phyloP scores from a whole-genome alignment of 1,140 invertebrate genomes.

The Acyrthosiphon pisum region DNA sequence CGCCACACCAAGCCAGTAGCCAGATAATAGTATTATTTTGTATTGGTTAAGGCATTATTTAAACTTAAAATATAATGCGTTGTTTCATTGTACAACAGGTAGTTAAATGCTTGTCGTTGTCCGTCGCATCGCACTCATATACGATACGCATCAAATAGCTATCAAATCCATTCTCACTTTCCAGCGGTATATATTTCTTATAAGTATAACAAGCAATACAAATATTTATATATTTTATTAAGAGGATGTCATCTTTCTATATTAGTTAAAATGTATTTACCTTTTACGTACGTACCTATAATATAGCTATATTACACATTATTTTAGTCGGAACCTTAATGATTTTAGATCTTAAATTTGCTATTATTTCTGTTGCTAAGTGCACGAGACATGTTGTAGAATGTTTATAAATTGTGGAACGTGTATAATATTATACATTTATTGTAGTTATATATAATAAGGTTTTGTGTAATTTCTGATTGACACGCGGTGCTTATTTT shows the following conservation, averaged over 20 bases:
- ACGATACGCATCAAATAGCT: not conserved
- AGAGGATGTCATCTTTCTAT: too few relatives aligned
- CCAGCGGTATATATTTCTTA: too few relatives aligned
- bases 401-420: not conserved
- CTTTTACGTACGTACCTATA: not conserved
- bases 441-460: not conserved
- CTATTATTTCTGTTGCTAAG: not conserved
- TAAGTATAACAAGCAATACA: too few relatives aligned
- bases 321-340: not conserved
- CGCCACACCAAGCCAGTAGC: too few relatives aligned
- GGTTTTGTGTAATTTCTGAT: not conserved
- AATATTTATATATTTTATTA: too few relatives aligned
- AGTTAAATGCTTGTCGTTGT: too few relatives aligned
- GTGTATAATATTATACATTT: not conserved
- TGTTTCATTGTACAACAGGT: too few relatives aligned
- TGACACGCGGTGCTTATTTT: not conserved
- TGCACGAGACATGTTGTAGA: not conserved
- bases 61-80: too few relatives aligned
- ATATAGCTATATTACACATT: not conserved
- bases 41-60: not conserved
- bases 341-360: not conserved
- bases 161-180: not conserved
- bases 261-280: too few relatives aligned
- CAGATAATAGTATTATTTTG: too few relatives aligned
- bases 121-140: too few relatives aligned